phyloP scores from a whole-genome alignment of 1,140 invertebrate genomes.

The Phthorimaea operculella region DNA sequence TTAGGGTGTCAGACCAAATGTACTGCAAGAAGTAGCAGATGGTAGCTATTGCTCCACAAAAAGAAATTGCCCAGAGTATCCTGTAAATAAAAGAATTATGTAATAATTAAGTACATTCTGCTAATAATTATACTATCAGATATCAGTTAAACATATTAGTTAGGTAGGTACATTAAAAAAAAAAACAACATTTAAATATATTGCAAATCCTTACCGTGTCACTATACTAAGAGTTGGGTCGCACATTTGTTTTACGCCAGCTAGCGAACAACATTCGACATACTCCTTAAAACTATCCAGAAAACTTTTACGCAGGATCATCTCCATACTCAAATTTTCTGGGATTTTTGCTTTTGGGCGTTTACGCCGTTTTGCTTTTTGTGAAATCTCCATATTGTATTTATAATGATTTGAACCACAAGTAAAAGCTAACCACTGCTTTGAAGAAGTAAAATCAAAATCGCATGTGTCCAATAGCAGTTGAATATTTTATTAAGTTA shows the following conservation, averaged over 20 bases:
- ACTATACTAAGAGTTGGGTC: conserved; percentile 13
- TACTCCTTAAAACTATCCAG: conserved; percentile 29
- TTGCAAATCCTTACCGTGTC: conserved; percentile 22
- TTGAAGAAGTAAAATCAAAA: too few relatives aligned
- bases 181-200: too few relatives aligned
- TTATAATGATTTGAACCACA: too few relatives aligned
- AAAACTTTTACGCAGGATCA: conserved; percentile 30
- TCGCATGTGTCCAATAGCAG: too few relatives aligned
- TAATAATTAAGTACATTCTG: neutral
- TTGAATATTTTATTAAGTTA: too few relatives aligned
- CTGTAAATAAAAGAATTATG: conserved; percentile 18
- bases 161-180: too few relatives aligned
- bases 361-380: too few relatives aligned
- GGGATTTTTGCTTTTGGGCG: neutral
- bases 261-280: conserved; percentile 25
- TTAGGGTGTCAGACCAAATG: conserved; percentile 41
- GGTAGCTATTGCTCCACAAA: conserved; percentile 18
- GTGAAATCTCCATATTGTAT: too few relatives aligned
- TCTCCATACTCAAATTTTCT: conserved; percentile 21
- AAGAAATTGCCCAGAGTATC: conserved; percentile 18
- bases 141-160: too few relatives aligned
- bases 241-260: conserved; percentile 25
- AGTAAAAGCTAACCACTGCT: too few relatives aligned
- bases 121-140: too few relatives aligned
- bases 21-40: conserved; percentile 27